A percentile compares a stretch with the other conserved stretches of the same genome.
Evolutionary conservation across 2,888 invertebrate genomes (phyloP).

Genomic region (Gymnoscelis rufifasciata): DNA sequence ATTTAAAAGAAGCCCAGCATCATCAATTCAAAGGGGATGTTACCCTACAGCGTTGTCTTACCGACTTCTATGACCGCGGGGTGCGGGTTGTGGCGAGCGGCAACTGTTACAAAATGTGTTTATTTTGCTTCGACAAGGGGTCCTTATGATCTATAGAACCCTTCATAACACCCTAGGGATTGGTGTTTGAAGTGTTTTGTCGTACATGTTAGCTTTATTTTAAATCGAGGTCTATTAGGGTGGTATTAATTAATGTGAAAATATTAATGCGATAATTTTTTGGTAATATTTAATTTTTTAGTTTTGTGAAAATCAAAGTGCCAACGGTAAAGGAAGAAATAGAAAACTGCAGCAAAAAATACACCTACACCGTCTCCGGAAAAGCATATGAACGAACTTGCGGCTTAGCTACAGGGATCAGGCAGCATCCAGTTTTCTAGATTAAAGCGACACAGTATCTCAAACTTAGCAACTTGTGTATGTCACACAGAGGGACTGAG

Average conservation of each 20-base stretch:
- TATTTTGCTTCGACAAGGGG: conserved; percentile 30
- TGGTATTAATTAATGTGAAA: neutral
- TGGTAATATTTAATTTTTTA: no score
- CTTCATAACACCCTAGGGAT: conserved; percentile 10
- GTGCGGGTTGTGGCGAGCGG: conserved; percentile 35
- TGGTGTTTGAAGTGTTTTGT: neutral
- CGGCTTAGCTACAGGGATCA: no score
- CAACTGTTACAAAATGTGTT: conserved; percentile 39
- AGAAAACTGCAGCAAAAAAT: no score
- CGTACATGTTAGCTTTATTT: neutral
- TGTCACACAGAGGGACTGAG: no score
- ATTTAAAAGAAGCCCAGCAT: neutral
- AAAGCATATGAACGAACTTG: no score
- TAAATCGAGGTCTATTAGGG: no score
- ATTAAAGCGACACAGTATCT: no score
- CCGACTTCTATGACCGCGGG: conserved; percentile 44
- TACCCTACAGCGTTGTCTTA: conserved; percentile 35
- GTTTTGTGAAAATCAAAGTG: no score
- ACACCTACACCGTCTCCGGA: no score
- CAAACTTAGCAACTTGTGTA: no score
- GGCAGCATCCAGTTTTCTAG: no score
- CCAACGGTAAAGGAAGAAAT: no score
- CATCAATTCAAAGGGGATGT: neutral
- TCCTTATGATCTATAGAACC: conserved; percentile 18
- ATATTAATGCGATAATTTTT: neutral